These are phyloP conservation scores for Drosophila biarmipes DNA, from an alignment of 1,140 invertebrate species.

Conservation along the genomic window DNA sequence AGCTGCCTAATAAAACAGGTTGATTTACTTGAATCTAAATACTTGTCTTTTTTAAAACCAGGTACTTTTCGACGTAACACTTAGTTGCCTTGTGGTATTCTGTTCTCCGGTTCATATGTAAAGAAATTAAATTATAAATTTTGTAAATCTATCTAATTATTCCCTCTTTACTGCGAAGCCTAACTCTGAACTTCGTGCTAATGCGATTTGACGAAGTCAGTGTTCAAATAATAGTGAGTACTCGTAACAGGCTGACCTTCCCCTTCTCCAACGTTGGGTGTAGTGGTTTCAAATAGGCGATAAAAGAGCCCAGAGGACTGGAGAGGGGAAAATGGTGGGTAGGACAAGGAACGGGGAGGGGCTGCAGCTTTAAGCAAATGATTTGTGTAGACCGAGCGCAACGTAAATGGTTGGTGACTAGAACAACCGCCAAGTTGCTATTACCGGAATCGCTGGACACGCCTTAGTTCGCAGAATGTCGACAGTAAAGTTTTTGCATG, in stretches of 20 bases:
- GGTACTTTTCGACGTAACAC: neutral
- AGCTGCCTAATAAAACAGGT: constrained; percentile 16
- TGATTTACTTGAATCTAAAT: neutral
- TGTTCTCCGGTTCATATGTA: neutral
- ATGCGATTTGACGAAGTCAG: constrained; percentile 20
- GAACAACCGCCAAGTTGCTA: constrained; percentile 29
- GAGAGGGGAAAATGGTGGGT: neutral
- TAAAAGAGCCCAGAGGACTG: constrained; percentile 12
- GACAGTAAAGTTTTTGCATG: constrained; percentile 11
- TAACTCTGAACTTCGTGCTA: constrained; percentile 5
- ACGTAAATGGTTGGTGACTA: constrained; percentile 30
- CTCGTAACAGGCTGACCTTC: constrained; percentile 63
- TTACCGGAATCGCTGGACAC: constrained; percentile 28
- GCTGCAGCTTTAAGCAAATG: constrained; percentile 5
- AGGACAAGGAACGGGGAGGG: neutral
- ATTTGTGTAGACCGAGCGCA: constrained; percentile 9
- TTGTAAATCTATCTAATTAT: neutral
- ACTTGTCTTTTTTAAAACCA: neutral
- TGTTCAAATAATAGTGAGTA: constrained; percentile 15
- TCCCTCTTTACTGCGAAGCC: neutral
- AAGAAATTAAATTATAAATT: neutral
- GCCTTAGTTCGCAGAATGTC: constrained; percentile 22
- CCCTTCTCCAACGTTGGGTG: constrained; percentile 54
- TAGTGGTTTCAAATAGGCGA: constrained; percentile 60
- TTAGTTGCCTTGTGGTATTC: no score